Evolutionary conservation across 2,888 invertebrate genomes (phyloP).

Genomic region (Andrena bucephala): DNA sequence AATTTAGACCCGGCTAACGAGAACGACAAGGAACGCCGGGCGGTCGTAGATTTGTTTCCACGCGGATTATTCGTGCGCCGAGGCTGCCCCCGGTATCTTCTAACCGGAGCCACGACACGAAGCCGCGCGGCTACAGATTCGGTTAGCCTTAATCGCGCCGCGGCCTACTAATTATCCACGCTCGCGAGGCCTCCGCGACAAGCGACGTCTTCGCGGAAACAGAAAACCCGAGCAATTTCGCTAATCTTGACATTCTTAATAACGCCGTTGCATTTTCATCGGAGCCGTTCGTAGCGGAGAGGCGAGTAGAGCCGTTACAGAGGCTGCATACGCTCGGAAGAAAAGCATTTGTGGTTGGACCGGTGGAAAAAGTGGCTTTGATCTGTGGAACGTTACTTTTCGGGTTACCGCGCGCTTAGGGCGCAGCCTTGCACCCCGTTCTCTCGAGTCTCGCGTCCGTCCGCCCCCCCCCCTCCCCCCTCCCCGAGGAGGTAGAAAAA

Average conservation of each 20-base stretch:
- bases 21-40: constrained; percentile 10
- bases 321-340: neutral
- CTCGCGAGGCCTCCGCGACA: neutral
- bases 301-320: neutral
- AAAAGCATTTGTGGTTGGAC: constrained; percentile 23
- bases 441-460: neutral
- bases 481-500: constrained; percentile 18
- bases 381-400: constrained; percentile 63
- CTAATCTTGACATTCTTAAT: neutral
- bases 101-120: constrained; percentile 64
- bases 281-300: neutral
- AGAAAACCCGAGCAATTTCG: neutral
- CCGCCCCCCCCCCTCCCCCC: too few species aligned
- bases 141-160: constrained; percentile 76
- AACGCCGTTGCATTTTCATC: neutral
- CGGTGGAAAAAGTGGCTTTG: constrained; percentile 69
- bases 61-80: constrained; percentile 49
- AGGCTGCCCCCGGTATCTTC: constrained; percentile 27
- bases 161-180: constrained; percentile 78
- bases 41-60: constrained; percentile 54
- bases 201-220: neutral
- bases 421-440: neutral
- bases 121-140: constrained; percentile 66
- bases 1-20: constrained; percentile 33
- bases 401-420: constrained; percentile 9